A percentile compares a stretch with the other conserved stretches of the same genome.
Conservation (phyloP, 2,113 vertebrate species). For the Elachura formosa region DNA sequence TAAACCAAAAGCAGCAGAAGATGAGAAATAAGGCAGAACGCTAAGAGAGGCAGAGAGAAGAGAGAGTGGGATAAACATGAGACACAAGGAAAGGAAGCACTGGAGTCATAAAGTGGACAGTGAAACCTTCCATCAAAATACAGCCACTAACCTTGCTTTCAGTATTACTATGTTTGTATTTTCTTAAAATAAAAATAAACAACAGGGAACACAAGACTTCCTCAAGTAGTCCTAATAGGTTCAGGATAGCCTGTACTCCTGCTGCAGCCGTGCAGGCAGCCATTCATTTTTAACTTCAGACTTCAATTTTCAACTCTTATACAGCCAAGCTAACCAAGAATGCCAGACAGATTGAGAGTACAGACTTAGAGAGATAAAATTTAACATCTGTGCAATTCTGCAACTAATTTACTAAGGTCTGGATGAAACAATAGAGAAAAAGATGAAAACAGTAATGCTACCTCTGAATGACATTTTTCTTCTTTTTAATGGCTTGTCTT, state of each 20-base stretch:
- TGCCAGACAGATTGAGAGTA: neutral
- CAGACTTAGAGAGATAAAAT: neutral
- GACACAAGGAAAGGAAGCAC: neutral
- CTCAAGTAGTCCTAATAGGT: neutral
- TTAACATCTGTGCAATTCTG: neutral
- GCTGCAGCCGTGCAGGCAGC: neutral
- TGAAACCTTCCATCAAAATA: neutral
- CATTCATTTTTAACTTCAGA: neutral
- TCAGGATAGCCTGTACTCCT: neutral
- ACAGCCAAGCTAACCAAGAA: neutral
- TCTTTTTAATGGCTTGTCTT: conserved; percentile 87
- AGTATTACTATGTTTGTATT: neutral
- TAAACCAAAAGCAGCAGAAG: neutral
- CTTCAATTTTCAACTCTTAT: fast-evolving
- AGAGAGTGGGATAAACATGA: neutral
- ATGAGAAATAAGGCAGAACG: neutral
- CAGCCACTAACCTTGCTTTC: neutral
- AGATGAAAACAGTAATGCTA: neutral
- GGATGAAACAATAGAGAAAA: neutral
- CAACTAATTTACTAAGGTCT: neutral
- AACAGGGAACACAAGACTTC: neutral
- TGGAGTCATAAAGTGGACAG: neutral
- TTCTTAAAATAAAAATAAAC: neutral
- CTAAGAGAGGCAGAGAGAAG: neutral
- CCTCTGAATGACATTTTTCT: conserved; percentile 90